A percentile compares a stretch with the other conserved stretches of the same genome.
These are phyloP conservation scores for Drosophila sordidapex DNA, from an alignment of 2,888 invertebrate genomes.

Conservation along the genomic window DNA sequence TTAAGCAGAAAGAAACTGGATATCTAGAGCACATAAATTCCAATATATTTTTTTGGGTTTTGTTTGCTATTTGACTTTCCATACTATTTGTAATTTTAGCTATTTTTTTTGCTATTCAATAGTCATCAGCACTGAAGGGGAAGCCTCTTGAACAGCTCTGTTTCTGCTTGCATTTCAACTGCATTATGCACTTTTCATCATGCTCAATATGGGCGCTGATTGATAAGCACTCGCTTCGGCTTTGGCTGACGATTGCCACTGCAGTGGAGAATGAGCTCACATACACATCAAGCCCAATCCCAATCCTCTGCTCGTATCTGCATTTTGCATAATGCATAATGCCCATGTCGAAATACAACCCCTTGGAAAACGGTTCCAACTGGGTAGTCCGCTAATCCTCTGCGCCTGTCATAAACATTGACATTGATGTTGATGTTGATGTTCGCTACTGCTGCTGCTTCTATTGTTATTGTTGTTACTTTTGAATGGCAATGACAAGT, in stretches of 20 bases:
- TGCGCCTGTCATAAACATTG: conserved; percentile 80
- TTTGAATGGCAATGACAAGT: conserved; percentile 67
- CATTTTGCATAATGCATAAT: conserved; percentile 62
- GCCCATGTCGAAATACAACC: not conserved
- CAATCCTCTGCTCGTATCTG: conserved; percentile 7
- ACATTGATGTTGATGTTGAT: conserved; percentile 73
- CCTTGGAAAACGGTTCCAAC: conserved; percentile 60
- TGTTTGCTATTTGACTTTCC: not conserved
- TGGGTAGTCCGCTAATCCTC: conserved; percentile 75
- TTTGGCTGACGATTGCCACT: conserved; percentile 6
- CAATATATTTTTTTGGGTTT: not conserved
- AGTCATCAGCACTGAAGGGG: not conserved
- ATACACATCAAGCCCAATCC: not conserved
- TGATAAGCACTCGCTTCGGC: conserved; percentile 59
- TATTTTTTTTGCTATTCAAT: not conserved
- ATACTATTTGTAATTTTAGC: not conserved
- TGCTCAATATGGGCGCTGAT: conserved; percentile 69
- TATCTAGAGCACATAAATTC: not conserved
- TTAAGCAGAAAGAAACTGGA: not conserved
- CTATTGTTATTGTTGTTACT: conserved; percentile 27
- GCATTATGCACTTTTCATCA: conserved; percentile 67
- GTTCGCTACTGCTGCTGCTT: conserved; percentile 32
- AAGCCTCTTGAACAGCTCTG: not conserved
- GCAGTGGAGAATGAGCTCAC: conserved; percentile 4
- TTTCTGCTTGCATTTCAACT: conserved; percentile 2